Percentiles rank a stretch among this genome's conserved stretches.
Evolutionary conservation across 2,888 invertebrate species (phyloP).

Genomic region (Artemia sp.): DNA sequence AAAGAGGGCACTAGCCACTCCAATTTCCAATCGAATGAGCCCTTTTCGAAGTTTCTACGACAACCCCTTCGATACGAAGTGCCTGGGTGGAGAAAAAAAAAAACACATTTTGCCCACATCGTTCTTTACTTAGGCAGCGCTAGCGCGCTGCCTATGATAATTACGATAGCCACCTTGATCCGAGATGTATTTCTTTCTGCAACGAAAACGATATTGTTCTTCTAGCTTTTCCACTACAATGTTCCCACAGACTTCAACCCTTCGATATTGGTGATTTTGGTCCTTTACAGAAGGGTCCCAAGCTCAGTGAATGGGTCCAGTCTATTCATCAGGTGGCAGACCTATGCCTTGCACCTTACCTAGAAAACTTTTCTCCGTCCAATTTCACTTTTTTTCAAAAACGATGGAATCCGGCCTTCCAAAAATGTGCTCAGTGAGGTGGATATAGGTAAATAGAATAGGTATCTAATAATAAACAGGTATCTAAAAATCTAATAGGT

Average conservation of each 20-base stretch:
- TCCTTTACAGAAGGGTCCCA: neutral
- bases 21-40: no score
- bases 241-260: conserved; percentile 16
- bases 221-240: conserved; percentile 15
- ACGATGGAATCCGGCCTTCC: neutral
- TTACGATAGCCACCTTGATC: conserved; percentile 29
- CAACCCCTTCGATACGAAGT: no score
- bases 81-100: no score
- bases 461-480: conserved; percentile 7
- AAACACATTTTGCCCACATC: no score
- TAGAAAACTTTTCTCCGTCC: neutral
- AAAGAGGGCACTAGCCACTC: no score
- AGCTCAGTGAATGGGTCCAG: neutral
- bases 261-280: conserved; percentile 15
- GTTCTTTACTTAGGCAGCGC: no score
- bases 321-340: neutral
- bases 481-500: conserved; percentile 16
- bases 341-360: neutral
- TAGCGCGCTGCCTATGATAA: conserved; percentile 25
- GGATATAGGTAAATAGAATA: neutral
- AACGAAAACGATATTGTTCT: conserved; percentile 8
- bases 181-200: conserved; percentile 25
- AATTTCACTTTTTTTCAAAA: neutral
- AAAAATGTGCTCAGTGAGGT: no score
- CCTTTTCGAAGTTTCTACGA: no score